Evolutionary conservation across 2,888 invertebrate species (phyloP), one percentile per base, ranked within the genome.

Genomic region (Acanthosepion esculentum): DNA sequence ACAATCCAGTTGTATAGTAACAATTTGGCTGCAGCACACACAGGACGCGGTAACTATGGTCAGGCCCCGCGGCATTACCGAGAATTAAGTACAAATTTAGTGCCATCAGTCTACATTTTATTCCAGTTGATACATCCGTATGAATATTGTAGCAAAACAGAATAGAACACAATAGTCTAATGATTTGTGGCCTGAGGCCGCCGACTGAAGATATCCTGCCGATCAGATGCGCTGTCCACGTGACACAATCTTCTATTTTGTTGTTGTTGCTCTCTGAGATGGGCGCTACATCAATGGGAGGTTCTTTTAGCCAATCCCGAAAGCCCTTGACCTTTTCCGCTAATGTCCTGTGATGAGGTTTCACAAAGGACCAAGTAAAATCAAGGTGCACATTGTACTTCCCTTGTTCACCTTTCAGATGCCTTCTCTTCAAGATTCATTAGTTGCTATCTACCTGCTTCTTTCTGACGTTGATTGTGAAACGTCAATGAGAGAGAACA

Each of bases 81-180:
- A 78, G n/a, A 78, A 78, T 78, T 78, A 78, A 78, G 78, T 78
- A 78, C 78, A 33, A 78, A 78, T 78, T 78, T 78, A 78, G 78
- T 78, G 78, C n/a, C 78, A 78, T 78, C 78, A 33, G 78, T 78
- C 78, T n/a, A 78, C 78, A 78, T 78, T 78, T 78, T 78, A 78
- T 78, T 78, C 78, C 78, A 78, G 78, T 78, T 78, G 78, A 78
- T 78, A 78, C n/a, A 78, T 78, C 78, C 78, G 78, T 78, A 78
- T 78, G n/a, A 78, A 78, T 78, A 78, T 78, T 78, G 78, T 78
- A 33, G 78, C n/a, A 78, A 78, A 78, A 78, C 78, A 78, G 78
- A 78, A 78, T 78, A 78, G 78, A 78, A 78, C n/a, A 78, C 78
- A 78, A 78, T 78, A n/a, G 78, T 78, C 78, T 78, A 78, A 78